Evolutionary conservation across 1,140 invertebrate genomes (phyloP).

Genomic region (Drosophila simulans): DNA sequence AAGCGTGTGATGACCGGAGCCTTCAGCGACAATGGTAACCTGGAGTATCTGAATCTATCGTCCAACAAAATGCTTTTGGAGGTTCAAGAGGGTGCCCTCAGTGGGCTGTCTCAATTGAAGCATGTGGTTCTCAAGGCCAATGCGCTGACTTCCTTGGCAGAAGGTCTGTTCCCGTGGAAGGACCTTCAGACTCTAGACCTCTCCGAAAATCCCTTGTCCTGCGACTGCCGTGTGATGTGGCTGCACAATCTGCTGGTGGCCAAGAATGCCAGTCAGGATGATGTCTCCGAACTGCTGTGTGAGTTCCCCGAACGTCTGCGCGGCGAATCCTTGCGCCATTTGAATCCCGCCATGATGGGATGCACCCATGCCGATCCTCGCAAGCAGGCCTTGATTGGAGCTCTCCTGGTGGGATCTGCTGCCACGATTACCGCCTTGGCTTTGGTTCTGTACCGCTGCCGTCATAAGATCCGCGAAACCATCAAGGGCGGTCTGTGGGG

Average conservation of each 20-base stretch:
- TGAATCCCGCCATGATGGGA: slow-evolving; percentile 91
- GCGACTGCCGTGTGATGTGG: slow-evolving; percentile 93
- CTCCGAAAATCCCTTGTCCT: slow-evolving; percentile 92
- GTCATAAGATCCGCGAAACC: slow-evolving; percentile 91
- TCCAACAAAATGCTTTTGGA: slow-evolving; percentile 90
- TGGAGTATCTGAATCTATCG: slow-evolving; percentile 91
- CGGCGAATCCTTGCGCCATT: slow-evolving; percentile 88
- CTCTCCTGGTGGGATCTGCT: slow-evolving; percentile 89
- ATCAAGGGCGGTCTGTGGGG: slow-evolving; percentile 91
- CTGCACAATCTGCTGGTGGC: slow-evolving; percentile 90
- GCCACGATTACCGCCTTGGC: slow-evolving; percentile 89
- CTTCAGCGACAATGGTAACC: slow-evolving; percentile 91
- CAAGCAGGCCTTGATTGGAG: slow-evolving; percentile 91
- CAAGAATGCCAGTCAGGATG: slow-evolving; percentile 88
- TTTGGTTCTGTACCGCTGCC: slow-evolving; percentile 91
- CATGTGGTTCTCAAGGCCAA: slow-evolving; percentile 92
- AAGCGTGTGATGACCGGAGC: slow-evolving; percentile 90
- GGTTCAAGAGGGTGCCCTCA: slow-evolving; percentile 91
- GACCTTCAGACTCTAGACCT: slow-evolving; percentile 91
- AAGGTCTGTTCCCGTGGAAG: slow-evolving; percentile 91
- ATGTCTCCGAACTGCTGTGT: slow-evolving; percentile 88
- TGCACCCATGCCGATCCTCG: slow-evolving; percentile 90
- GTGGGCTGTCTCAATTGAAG: slow-evolving; percentile 91
- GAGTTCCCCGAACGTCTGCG: slow-evolving; percentile 89
- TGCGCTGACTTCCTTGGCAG: slow-evolving; percentile 89